Conservation (phyloP, 2,888 invertebrate genomes). For the Phengaris alcon region DNA sequence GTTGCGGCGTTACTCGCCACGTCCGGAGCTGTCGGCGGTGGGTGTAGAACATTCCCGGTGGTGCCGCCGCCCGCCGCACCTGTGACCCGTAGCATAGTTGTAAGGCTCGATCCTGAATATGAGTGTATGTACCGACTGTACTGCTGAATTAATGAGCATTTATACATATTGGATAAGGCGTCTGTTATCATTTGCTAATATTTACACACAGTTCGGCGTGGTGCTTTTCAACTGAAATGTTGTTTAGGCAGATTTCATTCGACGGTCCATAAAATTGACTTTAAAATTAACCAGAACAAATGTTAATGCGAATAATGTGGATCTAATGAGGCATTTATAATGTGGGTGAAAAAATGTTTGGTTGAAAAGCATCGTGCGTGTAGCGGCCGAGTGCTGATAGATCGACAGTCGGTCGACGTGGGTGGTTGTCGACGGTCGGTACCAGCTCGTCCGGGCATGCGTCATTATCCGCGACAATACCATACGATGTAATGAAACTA, state of each 20-base stretch:
- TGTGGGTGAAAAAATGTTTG: background rate
- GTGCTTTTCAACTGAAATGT: background rate
- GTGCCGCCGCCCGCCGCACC: background rate
- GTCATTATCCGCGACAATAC: constrained; percentile 71
- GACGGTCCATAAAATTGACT: background rate
- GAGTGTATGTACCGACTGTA: constrained; percentile 5
- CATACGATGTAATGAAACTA: constrained; percentile 71
- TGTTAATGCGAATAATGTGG: background rate
- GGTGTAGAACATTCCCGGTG: background rate
- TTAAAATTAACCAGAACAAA: constrained; percentile 20
- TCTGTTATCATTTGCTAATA: constrained; percentile 26
- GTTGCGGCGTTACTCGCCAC: constrained; percentile 21
- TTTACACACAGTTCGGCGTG: background rate
- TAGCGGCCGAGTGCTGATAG: constrained; percentile 33
- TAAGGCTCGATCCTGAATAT: constrained; percentile 1
- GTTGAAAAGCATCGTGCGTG: constrained; percentile 38
- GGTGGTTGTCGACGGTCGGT: constrained; percentile 45
- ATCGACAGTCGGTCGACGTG: constrained; percentile 8
- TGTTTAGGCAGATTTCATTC: too few species aligned
- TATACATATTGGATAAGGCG: constrained; percentile 22
- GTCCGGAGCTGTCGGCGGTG: background rate
- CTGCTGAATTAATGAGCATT: constrained; percentile 14
- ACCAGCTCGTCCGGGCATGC: constrained; percentile 57
- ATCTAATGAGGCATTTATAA: constrained; percentile 5
- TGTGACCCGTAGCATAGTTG: constrained; percentile 7